Percentiles rank a stretch among this genome's conserved stretches.
phyloP scores from a whole-genome alignment of 2,797 vertebrate genomes.

The Mico argentatus region DNA sequence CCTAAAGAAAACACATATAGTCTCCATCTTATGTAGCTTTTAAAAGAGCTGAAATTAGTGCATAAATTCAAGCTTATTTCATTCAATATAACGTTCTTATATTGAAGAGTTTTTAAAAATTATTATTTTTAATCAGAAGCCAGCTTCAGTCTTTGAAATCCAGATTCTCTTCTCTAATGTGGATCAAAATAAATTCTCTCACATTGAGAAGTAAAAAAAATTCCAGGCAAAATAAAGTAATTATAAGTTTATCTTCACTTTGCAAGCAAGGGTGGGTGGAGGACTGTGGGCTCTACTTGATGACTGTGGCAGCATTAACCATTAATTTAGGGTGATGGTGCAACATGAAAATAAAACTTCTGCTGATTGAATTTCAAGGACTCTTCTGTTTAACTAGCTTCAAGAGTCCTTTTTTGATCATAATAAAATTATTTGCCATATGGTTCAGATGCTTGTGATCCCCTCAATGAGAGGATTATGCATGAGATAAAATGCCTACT shows the following conservation, averaged over 20 bases:
- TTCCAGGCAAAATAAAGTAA: constrained; percentile 48
- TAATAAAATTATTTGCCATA: constrained; percentile 92
- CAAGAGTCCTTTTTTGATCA: constrained; percentile 90
- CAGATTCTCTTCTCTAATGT: neutral
- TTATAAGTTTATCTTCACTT: constrained; percentile 67
- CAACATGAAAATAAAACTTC: constrained; percentile 84
- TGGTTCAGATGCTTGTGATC: constrained; percentile 87
- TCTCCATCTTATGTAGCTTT: neutral
- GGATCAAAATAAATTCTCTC: neutral
- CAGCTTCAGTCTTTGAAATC: neutral
- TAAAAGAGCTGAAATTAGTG: neutral
- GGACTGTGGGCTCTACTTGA: constrained; percentile 69
- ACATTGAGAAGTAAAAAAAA: neutral
- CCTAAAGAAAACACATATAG: neutral
- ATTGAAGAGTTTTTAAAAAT: neutral
- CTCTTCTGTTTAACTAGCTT: constrained; percentile 88
- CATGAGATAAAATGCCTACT: constrained; percentile 91
- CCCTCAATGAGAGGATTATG: constrained; percentile 88
- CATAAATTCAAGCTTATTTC: neutral
- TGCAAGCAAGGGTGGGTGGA: constrained; percentile 53
- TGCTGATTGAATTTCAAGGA: constrained; percentile 88
- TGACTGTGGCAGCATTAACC: constrained; percentile 75
- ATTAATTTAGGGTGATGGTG: constrained; percentile 84
- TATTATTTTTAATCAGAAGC: neutral
- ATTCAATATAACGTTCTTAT: neutral